phyloP scores from a whole-genome alignment of 2,888 invertebrate genomes.

The Adelphocoris suturalis region DNA sequence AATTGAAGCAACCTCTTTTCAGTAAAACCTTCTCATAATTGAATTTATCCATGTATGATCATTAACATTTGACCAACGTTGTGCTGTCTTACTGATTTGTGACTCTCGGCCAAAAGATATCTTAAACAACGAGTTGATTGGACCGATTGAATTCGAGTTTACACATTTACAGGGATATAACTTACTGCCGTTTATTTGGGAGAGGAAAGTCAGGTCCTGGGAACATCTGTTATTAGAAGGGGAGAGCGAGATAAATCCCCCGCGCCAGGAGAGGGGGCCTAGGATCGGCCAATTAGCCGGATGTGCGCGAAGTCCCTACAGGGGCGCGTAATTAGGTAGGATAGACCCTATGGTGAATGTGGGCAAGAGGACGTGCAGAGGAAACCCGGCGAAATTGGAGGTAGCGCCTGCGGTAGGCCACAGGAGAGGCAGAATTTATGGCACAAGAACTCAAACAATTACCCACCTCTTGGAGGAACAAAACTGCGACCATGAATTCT shows the following conservation, averaged over 20 bases:
- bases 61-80: too few relatives aligned
- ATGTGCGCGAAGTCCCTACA: slow-evolving; percentile 3
- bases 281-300: slow-evolving; percentile 40
- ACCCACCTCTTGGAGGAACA: background rate
- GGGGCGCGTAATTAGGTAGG: slow-evolving; percentile 35
- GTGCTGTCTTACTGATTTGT: too few relatives aligned
- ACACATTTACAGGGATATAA: background rate
- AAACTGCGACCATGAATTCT: background rate
- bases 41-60: too few relatives aligned
- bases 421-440: background rate
- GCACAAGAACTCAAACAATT: slow-evolving; percentile 25
- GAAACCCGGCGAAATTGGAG: slow-evolving; percentile 20
- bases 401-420: slow-evolving; percentile 9
- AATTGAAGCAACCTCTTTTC: too few relatives aligned
- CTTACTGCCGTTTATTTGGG: slow-evolving; percentile 2
- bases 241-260: slow-evolving; percentile 2
- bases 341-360: background rate
- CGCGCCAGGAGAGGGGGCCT: background rate
- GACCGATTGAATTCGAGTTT: too few relatives aligned
- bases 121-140: too few relatives aligned
- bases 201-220: background rate
- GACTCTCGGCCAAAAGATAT: background rate
- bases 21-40: too few relatives aligned
- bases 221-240: slow-evolving; percentile 32
- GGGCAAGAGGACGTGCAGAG: background rate